Base-by-base conservation (phyloP, 2,113 vertebrate genomes). In the Plecotus auritus region DNA sequence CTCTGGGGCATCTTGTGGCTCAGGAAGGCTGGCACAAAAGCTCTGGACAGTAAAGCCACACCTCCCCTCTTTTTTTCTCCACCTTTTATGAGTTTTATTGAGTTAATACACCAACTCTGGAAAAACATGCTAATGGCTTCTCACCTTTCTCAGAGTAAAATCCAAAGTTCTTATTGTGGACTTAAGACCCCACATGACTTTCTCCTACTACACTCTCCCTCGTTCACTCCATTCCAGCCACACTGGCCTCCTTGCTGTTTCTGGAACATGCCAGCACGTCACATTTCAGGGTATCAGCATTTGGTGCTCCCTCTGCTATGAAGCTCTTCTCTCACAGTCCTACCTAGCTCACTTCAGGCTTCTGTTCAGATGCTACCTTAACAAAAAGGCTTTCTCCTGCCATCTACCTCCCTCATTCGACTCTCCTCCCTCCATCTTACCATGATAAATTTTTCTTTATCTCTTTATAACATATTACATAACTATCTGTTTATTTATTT, bases 91-190 rank as follows among this genome's bases (percentile, higher is more conserved):
- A 84, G 64, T 49, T 77, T 86, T 76, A 18, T n/a, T 51, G 49
- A 90, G 56, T 47, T 32, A 81, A 37, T 37, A 54, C 14, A n/a
- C 26, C 7, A 49, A 32, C 37, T 20, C 51, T 66, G 37, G 72
- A 76, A 30, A 74, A 49, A 69, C 35, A 13, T 9, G 70, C 22
- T 56, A 83, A 2, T 9, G 77, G 30, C 37, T 30, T 81, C 26
- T 45, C 49, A 40, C 51, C 26, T 49, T 91, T 35, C 64, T 87
- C 54, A 73, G 70, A 85, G 66, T 40, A 81, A 89, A 92, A 56
- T 51, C 28, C 47, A 70, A 87, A 74, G 85, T 80, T 83, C 69
- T 90, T 56, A 3, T 28, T 17, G 8, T 28, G 14, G 30, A 78
- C 32, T 40, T 20, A 7, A 78, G 54, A 23, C 28, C 8, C 18